A percentile compares a stretch with the other conserved stretches of the same genome.
phyloP scores from a whole-genome alignment of 2,113 vertebrate species.

The Phrynosoma platyrhinos region DNA sequence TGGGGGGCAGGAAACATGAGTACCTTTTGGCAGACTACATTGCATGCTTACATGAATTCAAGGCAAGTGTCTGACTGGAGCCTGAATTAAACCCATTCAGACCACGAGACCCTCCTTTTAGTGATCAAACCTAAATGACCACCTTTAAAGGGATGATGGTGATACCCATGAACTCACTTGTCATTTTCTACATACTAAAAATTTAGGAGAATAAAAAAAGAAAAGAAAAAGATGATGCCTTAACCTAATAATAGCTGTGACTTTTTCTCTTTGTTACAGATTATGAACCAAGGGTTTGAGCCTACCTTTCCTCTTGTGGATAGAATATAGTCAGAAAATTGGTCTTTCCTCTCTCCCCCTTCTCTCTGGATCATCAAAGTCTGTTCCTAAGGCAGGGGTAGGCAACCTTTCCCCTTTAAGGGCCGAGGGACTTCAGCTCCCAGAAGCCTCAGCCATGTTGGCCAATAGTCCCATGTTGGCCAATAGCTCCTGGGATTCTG shows the following conservation, averaged over 20 bases:
- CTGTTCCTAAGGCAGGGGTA: neutral
- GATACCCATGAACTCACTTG: neutral
- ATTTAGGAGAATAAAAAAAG: too few species aligned
- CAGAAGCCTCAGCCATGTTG: too few species aligned
- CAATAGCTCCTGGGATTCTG: too few species aligned
- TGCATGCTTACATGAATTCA: neutral
- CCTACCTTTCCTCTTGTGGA: neutral
- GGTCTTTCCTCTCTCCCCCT: neutral
- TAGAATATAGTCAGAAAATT: neutral
- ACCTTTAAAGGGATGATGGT: neutral
- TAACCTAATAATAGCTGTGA: neutral
- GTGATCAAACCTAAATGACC: neutral
- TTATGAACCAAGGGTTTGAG: neutral
- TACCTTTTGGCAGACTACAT: neutral
- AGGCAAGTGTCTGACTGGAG: neutral
- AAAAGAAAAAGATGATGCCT: neutral
- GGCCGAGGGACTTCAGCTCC: too few species aligned
- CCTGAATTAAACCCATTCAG: neutral
- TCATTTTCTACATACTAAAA: neutral
- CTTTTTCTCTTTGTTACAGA: too few species aligned
- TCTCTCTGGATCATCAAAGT: neutral
- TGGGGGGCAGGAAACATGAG: neutral
- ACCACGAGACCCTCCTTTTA: fast-evolving
- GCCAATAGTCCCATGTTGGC: too few species aligned
- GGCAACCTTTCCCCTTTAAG: too few species aligned